These are phyloP conservation scores for Eupelmus urozonus DNA, from an alignment of 2,888 invertebrate genomes.

Conservation along the genomic window DNA sequence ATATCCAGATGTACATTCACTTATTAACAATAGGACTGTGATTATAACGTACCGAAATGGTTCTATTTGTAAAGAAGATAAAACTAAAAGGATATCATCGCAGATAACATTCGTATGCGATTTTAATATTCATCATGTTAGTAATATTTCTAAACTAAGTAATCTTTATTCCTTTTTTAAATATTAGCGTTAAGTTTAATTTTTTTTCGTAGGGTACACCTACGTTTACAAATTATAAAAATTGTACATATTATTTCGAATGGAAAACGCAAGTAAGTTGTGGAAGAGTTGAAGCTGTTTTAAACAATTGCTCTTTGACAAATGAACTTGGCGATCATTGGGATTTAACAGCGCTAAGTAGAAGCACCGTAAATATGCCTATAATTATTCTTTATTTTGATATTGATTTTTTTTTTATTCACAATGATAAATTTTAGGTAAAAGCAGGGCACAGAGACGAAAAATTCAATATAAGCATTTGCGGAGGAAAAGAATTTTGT, in stretches of 20 bases:
- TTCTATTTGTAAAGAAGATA: slow-evolving; percentile 16
- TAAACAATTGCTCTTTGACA: slow-evolving; percentile 17
- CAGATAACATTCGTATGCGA: slow-evolving; percentile 21
- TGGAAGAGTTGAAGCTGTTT: slow-evolving; percentile 61
- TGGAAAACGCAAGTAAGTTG: slow-evolving; percentile 70
- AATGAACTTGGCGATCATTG: slow-evolving; percentile 18
- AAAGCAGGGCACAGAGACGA: background rate
- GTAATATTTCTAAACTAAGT: background rate
- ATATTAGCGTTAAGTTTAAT: background rate
- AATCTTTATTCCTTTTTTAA: background rate
- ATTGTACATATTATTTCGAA: slow-evolving; percentile 69
- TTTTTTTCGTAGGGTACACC: slow-evolving; percentile 64
- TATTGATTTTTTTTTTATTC: background rate
- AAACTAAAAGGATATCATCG: background rate
- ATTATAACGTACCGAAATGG: slow-evolving; percentile 24
- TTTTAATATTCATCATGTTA: background rate
- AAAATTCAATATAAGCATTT: slow-evolving; percentile 7
- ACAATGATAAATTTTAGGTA: background rate
- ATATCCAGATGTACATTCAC: slow-evolving; percentile 12
- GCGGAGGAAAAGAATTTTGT: background rate
- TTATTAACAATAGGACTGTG: background rate
- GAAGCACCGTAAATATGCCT: background rate
- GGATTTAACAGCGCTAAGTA: slow-evolving; percentile 1
- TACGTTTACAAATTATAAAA: slow-evolving; percentile 64
- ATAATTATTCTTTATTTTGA: background rate